Evolutionary conservation across 1,140 invertebrate genomes (phyloP), one percentile per base, ranked within the genome.

Genomic region (Asbolus verrucosus): DNA sequence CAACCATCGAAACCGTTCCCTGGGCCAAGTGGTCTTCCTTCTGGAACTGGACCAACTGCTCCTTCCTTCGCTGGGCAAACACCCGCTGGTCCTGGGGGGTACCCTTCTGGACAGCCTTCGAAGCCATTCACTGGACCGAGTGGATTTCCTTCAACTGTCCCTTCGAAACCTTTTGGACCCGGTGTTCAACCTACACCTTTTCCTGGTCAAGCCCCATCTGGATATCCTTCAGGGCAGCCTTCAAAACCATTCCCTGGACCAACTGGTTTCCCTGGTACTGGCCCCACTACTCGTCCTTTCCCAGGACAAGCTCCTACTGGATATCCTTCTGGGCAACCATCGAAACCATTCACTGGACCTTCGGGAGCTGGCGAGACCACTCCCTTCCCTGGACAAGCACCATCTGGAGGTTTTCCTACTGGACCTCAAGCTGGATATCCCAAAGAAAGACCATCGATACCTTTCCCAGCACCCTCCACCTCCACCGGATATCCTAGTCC

Each of bases 341-440:
- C 14, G n/a, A 13, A 41, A 16, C 39, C 4, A 1, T 54, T 68
- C 43, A 69, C 13, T 67, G 30, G 30, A 33, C 24, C 24, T 4
- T 41, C 31, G 38, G n/a, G n/a, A n/a, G 31, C 61, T 8, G 67
- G 70, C 31, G 14, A 30, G 13, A n/a, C 24, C 33, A 38, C 59
- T 13, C 43, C 62, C n/a, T n/a, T n/a, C n/a, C n/a, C n/a, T n/a
- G n/a, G 18, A 15, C 24, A 63, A 21, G 59, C 31, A 63, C 67
- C 15, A 60, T 11, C 59, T 59, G 71, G 24, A 27, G 21, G 36
- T 14, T 13, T 79, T 80, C 67, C 79, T 76, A 60, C 15, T 74
- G 76, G 63, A 33, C 36, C 43, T n/a, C n/a, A n/a, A n/a, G 46
- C 5, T 11, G 33, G 33, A n/a, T 36, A 36, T 36, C 33, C 33